Percentiles rank a stretch among this genome's conserved stretches.
phyloP scores from a whole-genome alignment of 2,113 vertebrate species.

The Girardinichthys multiradiatus region DNA sequence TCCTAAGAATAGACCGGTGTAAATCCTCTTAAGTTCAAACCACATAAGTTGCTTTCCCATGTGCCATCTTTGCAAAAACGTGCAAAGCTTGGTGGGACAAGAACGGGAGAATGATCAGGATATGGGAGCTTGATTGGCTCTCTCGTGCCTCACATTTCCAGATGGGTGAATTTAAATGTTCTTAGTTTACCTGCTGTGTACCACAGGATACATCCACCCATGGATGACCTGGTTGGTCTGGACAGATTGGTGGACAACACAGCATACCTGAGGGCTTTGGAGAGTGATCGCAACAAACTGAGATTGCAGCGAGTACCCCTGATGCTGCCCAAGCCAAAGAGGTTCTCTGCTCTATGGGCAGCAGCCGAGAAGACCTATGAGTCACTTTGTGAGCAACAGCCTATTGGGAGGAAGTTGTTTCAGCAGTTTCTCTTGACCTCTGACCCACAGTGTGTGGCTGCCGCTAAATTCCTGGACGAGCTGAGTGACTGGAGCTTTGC shows the following conservation, averaged over 20 bases:
- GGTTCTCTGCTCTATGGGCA: slow-evolving; percentile 60
- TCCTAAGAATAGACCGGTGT: slow-evolving; percentile 65
- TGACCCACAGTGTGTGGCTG: slow-evolving; percentile 71
- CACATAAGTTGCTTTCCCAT: slow-evolving; percentile 70
- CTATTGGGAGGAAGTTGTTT: slow-evolving; percentile 88
- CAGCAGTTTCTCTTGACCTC: slow-evolving; percentile 80
- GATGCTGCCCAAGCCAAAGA: slow-evolving; percentile 77
- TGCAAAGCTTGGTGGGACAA: slow-evolving; percentile 38
- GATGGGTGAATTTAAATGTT: slow-evolving; percentile 6
- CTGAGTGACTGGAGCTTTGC: slow-evolving; percentile 83
- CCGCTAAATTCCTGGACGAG: slow-evolving; percentile 84
- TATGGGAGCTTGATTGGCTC: slow-evolving; percentile 23
- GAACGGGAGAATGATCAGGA: slow-evolving; percentile 11
- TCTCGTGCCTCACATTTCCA: slow-evolving; percentile 12
- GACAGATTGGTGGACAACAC: slow-evolving; percentile 92
- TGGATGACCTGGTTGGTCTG: slow-evolving; percentile 87
- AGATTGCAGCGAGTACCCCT: slow-evolving; percentile 81
- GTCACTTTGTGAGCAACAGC: slow-evolving; percentile 89
- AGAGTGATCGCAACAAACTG: slow-evolving; percentile 79
- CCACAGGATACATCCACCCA: slow-evolving; percentile 49
- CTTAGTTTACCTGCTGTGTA: neutral
- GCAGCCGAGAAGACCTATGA: slow-evolving; percentile 74
- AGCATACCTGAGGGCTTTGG: slow-evolving; percentile 87
- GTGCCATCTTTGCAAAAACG: slow-evolving; percentile 39
- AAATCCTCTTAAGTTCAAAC: slow-evolving; percentile 78